A percentile compares a stretch with the other conserved stretches of the same genome.
Evolutionary conservation across 2,113 vertebrate species (phyloP).

Genomic region (Ochotona princeps): DNA sequence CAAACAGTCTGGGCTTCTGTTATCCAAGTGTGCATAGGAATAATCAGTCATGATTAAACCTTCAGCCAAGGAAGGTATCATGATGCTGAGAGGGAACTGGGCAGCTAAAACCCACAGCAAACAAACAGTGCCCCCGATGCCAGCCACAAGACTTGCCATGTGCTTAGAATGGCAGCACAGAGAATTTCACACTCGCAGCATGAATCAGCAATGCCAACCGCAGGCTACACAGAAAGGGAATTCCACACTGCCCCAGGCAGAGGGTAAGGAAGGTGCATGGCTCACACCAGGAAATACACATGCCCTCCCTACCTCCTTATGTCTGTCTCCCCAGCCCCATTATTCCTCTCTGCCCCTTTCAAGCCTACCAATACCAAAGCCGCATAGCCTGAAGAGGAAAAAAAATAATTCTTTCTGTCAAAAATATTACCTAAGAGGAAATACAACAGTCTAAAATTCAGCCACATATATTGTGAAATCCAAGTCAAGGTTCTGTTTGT

Average conservation of each 20-base stretch:
- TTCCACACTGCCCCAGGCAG: background rate
- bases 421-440: slow-evolving; percentile 13
- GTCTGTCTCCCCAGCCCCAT: too few species aligned
- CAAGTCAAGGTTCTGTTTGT: slow-evolving; percentile 27
- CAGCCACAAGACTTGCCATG: background rate
- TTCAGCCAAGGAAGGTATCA: background rate
- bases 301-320: background rate
- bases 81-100: background rate
- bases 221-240: background rate
- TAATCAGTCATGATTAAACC: background rate
- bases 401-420: background rate
- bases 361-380: background rate
- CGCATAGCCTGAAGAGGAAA: background rate
- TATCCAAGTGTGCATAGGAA: background rate
- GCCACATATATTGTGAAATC: background rate
- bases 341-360: background rate
- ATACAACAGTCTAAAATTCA: background rate
- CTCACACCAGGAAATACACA: background rate
- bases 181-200: background rate
- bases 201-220: background rate
- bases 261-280: background rate
- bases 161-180: background rate
- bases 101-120: background rate
- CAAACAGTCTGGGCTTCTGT: background rate
- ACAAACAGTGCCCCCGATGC: background rate